phyloP scores from a whole-genome alignment of 2,113 vertebrate species.

The Phaethon lepturus region DNA sequence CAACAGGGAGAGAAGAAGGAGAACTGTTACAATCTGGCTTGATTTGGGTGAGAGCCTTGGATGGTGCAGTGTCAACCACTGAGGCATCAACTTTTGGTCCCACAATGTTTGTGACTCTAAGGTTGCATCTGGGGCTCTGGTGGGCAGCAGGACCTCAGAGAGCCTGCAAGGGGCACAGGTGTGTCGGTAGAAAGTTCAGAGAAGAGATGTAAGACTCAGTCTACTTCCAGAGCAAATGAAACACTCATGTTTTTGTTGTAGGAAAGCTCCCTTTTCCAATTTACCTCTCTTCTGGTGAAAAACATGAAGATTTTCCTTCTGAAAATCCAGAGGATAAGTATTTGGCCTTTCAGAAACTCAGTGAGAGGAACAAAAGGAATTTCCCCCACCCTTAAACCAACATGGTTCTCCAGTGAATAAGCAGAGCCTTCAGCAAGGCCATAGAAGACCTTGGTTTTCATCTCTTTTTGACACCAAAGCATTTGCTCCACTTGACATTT shows the following conservation, averaged over 20 bases:
- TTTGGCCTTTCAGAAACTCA: neutral
- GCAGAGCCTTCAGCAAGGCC: neutral
- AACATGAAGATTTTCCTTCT: neutral
- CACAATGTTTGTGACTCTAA: neutral
- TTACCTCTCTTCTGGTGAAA: neutral
- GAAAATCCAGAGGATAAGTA: neutral
- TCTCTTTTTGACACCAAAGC: neutral
- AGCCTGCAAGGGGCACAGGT: rapidly evolving
- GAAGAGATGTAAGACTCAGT: neutral
- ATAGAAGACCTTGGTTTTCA: neutral
- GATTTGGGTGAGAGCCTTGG: neutral
- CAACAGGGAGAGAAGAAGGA: neutral
- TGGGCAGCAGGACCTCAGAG: neutral
- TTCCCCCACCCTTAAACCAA: neutral
- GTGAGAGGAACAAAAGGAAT: neutral
- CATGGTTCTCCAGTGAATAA: neutral
- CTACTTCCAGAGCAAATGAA: neutral
- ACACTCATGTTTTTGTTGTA: neutral
- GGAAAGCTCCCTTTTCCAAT: neutral
- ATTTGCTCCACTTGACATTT: neutral
- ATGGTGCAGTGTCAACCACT: neutral
- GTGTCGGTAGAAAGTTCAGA: neutral
- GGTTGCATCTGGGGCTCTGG: neutral
- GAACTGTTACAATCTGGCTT: neutral
- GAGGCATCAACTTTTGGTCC: neutral